phyloP scores from a whole-genome alignment of 1,140 invertebrate genomes.

The Frieseomelitta varia region DNA sequence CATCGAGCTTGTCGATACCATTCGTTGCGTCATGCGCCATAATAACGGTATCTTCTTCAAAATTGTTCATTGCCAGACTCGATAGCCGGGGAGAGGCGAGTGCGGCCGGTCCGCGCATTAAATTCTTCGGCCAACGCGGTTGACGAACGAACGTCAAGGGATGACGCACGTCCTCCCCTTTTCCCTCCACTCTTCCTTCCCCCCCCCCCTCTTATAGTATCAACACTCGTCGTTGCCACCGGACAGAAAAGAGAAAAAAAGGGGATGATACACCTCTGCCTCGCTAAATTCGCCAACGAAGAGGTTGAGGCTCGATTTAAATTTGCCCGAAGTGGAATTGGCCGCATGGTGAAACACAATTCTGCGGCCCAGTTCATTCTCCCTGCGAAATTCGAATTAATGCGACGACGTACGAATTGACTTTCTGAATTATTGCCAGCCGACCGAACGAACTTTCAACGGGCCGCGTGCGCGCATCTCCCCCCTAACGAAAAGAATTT shows the following conservation, averaged over 20 bases:
- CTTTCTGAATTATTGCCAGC: slow-evolving; percentile 61
- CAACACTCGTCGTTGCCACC: neutral
- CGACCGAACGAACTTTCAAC: slow-evolving; percentile 51
- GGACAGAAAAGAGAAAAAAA: neutral
- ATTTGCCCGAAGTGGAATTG: slow-evolving; percentile 73
- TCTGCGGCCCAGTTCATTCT: slow-evolving; percentile 70
- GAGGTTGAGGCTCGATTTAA: slow-evolving; percentile 70
- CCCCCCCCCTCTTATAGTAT: neutral
- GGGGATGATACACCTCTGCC: slow-evolving; percentile 59
- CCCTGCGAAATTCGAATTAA: slow-evolving; percentile 74
- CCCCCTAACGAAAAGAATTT: slow-evolving; percentile 33
- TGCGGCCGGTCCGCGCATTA: slow-evolving; percentile 39
- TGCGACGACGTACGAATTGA: slow-evolving; percentile 62
- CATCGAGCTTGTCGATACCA: slow-evolving; percentile 77
- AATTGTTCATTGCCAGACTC: slow-evolving; percentile 64
- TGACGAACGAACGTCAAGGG: slow-evolving; percentile 66
- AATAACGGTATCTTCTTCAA: slow-evolving; percentile 75
- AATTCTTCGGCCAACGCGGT: slow-evolving; percentile 53
- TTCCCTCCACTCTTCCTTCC: neutral
- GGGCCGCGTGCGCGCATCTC: neutral
- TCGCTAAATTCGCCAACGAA: slow-evolving; percentile 69
- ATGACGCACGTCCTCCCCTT: slow-evolving; percentile 61
- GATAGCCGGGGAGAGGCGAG: slow-evolving; percentile 5
- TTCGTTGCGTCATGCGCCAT: slow-evolving; percentile 75
- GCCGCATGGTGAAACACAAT: slow-evolving; percentile 72